Base-by-base conservation (phyloP, 2,113 vertebrate genomes). In the Orcinus orca region DNA sequence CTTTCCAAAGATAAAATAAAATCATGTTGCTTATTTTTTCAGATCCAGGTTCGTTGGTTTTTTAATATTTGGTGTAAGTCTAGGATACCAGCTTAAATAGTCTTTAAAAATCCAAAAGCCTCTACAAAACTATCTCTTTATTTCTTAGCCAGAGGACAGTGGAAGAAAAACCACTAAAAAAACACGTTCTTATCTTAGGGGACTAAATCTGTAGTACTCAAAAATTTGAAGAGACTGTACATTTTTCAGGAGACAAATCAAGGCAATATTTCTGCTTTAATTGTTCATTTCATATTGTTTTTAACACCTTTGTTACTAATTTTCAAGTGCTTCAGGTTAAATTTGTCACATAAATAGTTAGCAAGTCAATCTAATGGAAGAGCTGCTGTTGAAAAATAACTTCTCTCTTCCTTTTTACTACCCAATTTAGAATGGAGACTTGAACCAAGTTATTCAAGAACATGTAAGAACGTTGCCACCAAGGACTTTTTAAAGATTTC, bases 361-460 rank as follows among this genome's bases (percentile, higher is more conserved):
- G 7, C 3, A 9, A 2, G 21, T 97, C 53, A 77, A 76, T 21
- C 81, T 71, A 33, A 41, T 96, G 26, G 71, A 47, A 94, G 50
- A 93, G 23, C 60, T 89, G 4, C 25, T 44, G 14, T 53, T 88
- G 68, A 96, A 87, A 33, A 96, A 74, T 83, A 96, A 50, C 77
- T 87, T 91, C 55, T 80, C 5, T 87, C n/a, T 76, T 65, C n/a
- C 18, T 93, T 95, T 96, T 82, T 58, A 91, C 36, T 92, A 11
- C 36, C 5, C 8, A 18, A 1, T 84, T 71, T 70, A 38, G 50
- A 41, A 67, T 65, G 68, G 17, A 95, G 70, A 81, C 67, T 84
- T 95, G 38, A 88, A 81, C n/a, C 55, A 76, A 15, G 17, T 97
- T 95, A 76, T 67, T 95, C 70, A 88, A 81, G 70, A 93, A 74